Evolutionary conservation across 2,888 invertebrate species (phyloP), one percentile per base, ranked within the genome.

Genomic region (Zaprionus bogoriensis): DNA sequence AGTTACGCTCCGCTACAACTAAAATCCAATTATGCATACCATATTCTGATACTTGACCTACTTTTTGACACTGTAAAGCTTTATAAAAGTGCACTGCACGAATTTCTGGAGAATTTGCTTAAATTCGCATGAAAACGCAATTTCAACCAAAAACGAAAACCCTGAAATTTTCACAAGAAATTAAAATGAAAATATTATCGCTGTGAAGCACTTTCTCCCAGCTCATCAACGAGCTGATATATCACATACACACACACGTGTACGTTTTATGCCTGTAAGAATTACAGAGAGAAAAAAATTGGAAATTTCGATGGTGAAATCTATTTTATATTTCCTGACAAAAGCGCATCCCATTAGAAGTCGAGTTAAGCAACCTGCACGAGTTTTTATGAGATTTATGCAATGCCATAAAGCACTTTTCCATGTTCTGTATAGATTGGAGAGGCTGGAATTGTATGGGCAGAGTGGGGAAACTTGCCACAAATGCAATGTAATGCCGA

Each of bases 281-380:
- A 36, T 36, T 36, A 17, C 17, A 7, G 7, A 36, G 32, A 17
- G 32, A 36, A 36, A 36, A 36, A 36, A 36, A 17, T 17, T 7
- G 0, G 32, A 36, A 6, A 55, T 53, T 58, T 44, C 54, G 50
- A 52, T 66, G 77, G 77, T 64, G 52, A 47, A 67, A 59, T 70
- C 58, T 41, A 51, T 67, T 62, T 61, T n/a, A 22, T 20, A 17
- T 20, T 36, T 4, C 9, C 50, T 27, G 51, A 66, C 67, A 74
- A 66, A 66, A 77, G 66, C 41, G 19, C 41, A 61, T 17, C 22
- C 42, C 62, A 60, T 60, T 41, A 62, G 48, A 57, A 44, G 38
- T 46, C 10, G 20, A 58, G 59, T 55, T 45, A 48, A 46, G 64
- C 47, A 65, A 57, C 63, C 63, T 64, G 79, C 67, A 64, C 71